Evolutionary conservation across 2,113 vertebrate species (phyloP).

Genomic region (Equus przewalskii): DNA sequence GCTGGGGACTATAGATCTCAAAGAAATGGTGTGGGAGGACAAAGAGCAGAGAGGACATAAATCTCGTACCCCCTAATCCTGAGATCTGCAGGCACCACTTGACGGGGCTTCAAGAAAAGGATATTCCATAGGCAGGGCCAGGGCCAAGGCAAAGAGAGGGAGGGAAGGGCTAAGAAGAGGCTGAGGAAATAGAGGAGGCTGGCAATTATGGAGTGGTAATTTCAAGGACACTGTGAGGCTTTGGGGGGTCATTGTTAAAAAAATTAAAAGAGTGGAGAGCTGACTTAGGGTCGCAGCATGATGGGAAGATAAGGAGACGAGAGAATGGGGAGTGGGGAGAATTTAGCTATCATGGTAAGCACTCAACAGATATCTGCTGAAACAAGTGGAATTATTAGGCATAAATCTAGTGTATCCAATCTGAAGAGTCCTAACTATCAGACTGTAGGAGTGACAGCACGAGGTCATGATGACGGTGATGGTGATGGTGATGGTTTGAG

Average conservation of each 20-base stretch:
- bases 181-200: not conserved
- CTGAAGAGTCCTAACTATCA: too few species aligned
- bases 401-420: too few species aligned
- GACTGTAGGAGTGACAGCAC: too few species aligned
- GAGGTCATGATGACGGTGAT: too few species aligned
- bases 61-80: not conserved
- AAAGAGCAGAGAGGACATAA: not conserved
- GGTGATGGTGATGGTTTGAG: too few species aligned
- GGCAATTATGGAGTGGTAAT: not conserved
- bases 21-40: not conserved
- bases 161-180: not conserved
- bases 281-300: not conserved
- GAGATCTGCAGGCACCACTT: rapidly evolving
- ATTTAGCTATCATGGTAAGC: too few species aligned
- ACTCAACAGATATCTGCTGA: too few species aligned
- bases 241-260: not conserved
- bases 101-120: not conserved
- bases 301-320: too few species aligned
- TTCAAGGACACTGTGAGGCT: not conserved
- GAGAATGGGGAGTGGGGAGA: too few species aligned
- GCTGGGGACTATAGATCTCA: not conserved
- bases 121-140: not conserved
- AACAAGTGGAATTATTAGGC: too few species aligned
- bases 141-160: not conserved
- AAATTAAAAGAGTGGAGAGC: not conserved